A percentile compares a stretch with the other conserved stretches of the same genome.
phyloP scores from a whole-genome alignment of 2,888 invertebrate species.

The Drosophila conformis region DNA sequence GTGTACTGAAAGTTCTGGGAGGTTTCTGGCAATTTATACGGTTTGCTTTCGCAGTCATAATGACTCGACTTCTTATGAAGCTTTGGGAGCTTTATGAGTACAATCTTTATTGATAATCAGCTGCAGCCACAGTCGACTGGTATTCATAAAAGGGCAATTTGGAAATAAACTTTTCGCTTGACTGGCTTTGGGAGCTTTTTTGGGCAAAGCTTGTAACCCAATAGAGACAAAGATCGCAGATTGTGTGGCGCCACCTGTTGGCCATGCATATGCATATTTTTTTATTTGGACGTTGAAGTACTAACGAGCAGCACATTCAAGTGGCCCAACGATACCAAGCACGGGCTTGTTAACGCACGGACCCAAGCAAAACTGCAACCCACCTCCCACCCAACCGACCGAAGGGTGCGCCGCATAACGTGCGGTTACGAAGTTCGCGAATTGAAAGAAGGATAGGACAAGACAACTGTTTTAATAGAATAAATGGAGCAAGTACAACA shows the following conservation, averaged over 20 bases:
- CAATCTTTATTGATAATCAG: background rate
- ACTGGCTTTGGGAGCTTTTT: background rate
- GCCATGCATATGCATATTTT: background rate
- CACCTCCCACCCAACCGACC: too few relatives aligned
- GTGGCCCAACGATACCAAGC: too few relatives aligned
- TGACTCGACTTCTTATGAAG: background rate
- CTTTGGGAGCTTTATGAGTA: background rate
- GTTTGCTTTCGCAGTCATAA: slow-evolving; percentile 1
- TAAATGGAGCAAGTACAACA: too few relatives aligned
- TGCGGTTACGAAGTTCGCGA: too few relatives aligned
- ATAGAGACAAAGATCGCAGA: background rate
- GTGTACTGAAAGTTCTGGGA: background rate
- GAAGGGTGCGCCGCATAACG: too few relatives aligned
- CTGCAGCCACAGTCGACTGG: background rate
- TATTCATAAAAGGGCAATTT: background rate
- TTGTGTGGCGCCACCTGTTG: background rate
- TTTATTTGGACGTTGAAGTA: too few relatives aligned
- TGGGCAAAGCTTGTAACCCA: background rate
- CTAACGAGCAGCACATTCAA: too few relatives aligned
- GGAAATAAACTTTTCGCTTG: background rate
- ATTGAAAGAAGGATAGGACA: too few relatives aligned
- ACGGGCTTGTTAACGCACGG: too few relatives aligned
- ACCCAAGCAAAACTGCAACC: too few relatives aligned
- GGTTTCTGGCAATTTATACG: background rate
- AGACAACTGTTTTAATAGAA: too few relatives aligned